These are phyloP conservation scores for Cherax quadricarinatus DNA, from an alignment of 1,140 invertebrate species.

Conservation along the genomic window DNA sequence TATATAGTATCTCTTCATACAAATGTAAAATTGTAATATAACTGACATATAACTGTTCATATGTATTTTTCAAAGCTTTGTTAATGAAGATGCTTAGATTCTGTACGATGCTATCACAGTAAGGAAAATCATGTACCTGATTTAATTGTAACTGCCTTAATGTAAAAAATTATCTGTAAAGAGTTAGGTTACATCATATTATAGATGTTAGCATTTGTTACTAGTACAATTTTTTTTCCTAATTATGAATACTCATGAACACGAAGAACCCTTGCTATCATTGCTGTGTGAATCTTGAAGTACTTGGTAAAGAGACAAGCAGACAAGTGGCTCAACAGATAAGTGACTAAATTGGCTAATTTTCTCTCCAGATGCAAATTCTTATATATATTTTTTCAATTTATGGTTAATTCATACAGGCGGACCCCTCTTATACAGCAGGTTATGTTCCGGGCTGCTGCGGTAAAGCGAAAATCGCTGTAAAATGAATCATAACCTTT, in stretches of 20 bases:
- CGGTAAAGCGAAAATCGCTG: no score
- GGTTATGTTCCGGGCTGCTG: no score
- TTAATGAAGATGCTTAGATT: background rate
- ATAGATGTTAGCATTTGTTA: background rate
- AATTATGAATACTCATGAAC: slow-evolving; percentile 3
- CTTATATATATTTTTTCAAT: no score
- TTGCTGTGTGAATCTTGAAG: background rate
- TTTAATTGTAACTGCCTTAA: slow-evolving; percentile 20
- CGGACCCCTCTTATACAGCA: no score
- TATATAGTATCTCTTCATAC: slow-evolving; percentile 16
- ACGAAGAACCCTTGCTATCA: background rate
- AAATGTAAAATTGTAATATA: background rate
- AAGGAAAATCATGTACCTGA: slow-evolving; percentile 33
- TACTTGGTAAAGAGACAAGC: no score
- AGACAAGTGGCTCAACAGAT: no score
- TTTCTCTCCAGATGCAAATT: no score
- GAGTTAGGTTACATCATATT: background rate
- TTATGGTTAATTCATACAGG: no score
- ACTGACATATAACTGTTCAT: background rate
- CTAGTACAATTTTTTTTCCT: background rate
- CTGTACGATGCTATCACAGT: background rate
- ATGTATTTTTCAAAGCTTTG: background rate
- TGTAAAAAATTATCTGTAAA: background rate
- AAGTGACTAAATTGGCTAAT: no score
- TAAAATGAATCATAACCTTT: no score